Conservation (phyloP, 2,888 invertebrate genomes). For the Ommatoiulus sabulosus region DNA sequence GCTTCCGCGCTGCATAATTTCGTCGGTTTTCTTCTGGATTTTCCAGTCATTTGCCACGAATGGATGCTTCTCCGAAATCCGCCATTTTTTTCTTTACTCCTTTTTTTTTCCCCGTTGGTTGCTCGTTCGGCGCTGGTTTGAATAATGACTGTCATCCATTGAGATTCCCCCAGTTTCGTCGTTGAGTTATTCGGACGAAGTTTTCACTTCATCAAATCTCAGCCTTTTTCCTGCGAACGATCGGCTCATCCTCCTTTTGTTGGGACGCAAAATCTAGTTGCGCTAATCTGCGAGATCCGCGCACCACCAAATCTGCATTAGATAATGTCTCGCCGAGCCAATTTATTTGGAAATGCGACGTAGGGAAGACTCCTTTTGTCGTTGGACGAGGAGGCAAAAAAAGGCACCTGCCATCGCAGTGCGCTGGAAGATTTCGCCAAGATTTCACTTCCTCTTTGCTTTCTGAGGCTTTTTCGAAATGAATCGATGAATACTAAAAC, state of each 20-base stretch:
- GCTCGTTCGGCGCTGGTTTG: not conserved
- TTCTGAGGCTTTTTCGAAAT: too few relatives aligned
- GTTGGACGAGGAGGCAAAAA: not conserved
- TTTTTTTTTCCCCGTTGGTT: not conserved
- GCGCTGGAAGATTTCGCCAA: not conserved
- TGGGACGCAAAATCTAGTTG: not conserved
- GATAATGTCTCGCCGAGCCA: not conserved
- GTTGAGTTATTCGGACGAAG: not conserved
- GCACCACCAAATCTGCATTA: not conserved
- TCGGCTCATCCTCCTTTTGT: conserved; percentile 4
- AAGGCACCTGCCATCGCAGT: not conserved
- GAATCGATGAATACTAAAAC: too few relatives aligned
- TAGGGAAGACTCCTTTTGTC: not conserved
- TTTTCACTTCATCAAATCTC: not conserved
- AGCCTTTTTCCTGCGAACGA: not conserved
- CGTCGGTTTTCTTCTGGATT: not conserved
- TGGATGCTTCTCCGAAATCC: not conserved
- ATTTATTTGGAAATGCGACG: not conserved
- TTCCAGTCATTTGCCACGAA: not conserved
- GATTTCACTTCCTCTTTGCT: not conserved
- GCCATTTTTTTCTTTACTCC: not conserved
- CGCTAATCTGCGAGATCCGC: not conserved
- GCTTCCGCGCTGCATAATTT: too few relatives aligned
- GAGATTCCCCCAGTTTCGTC: too few relatives aligned
- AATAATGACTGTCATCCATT: conserved; percentile 28